A percentile compares a stretch with the other conserved stretches of the same genome.
Conservation (phyloP, 2,113 vertebrate species). For the Semnornis frantzii region DNA sequence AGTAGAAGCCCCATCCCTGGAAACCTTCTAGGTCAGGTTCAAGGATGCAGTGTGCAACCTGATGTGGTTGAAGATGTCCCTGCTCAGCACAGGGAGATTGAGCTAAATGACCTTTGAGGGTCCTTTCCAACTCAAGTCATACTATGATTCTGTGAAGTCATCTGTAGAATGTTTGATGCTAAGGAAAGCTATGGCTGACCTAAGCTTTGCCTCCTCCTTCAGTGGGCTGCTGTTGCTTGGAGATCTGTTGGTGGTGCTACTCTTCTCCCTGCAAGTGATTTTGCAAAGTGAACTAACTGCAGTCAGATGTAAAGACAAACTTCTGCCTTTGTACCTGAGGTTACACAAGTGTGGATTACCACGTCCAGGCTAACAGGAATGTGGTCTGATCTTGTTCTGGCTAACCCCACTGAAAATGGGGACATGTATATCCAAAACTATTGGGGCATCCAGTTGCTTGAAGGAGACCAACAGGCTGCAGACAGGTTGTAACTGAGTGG, state of each 20-base stretch:
- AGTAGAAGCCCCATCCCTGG: too few species aligned
- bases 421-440: neutral
- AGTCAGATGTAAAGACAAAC: neutral
- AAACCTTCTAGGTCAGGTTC: too few species aligned
- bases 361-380: neutral
- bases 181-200: neutral
- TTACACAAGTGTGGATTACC: neutral
- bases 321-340: neutral
- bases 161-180: neutral
- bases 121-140: too few species aligned
- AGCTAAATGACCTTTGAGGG: too few species aligned
- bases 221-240: neutral
- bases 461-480: neutral
- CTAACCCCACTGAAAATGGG: conserved; percentile 12
- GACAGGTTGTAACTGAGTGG: conserved; percentile 35
- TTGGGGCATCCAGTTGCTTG: conserved; percentile 12
- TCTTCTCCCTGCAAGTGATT: neutral
- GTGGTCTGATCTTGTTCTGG: conserved; percentile 5
- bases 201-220: neutral
- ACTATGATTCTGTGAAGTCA: too few species aligned
- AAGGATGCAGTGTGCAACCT: too few species aligned
- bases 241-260: neutral
- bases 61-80: too few species aligned
- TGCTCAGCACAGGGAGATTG: too few species aligned
- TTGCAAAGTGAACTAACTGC: neutral